Evolutionary conservation across 2,113 vertebrate species (phyloP).

Genomic region (Redunca redunca): DNA sequence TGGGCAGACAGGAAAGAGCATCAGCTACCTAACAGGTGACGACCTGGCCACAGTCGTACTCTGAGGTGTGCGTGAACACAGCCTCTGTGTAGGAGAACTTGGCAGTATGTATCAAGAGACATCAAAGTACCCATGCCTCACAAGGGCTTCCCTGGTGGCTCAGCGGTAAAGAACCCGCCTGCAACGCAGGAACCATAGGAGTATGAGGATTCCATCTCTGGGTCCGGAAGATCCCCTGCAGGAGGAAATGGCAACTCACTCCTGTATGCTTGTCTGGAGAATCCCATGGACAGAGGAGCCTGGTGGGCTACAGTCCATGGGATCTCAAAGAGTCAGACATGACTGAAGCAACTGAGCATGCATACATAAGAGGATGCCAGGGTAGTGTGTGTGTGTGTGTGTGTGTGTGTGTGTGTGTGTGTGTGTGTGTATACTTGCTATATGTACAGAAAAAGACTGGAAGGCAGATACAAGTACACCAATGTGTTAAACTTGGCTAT

Average conservation of each 20-base stretch:
- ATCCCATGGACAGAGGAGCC: not conserved
- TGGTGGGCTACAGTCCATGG: not conserved
- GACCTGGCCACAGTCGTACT: accelerated
- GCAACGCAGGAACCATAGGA: not conserved
- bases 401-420: not conserved
- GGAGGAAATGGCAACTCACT: not conserved
- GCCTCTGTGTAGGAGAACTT: not conserved
- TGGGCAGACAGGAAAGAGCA: not conserved
- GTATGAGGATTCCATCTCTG: not conserved
- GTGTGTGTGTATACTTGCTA: not conserved
- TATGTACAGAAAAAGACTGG: not conserved
- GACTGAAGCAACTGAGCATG: not conserved
- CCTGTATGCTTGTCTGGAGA: not conserved
- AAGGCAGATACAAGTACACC: not conserved
- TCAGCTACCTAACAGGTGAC: not conserved
- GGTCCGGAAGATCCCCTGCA: not conserved
- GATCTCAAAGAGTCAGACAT: not conserved
- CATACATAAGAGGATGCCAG: not conserved
- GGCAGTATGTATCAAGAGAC: not conserved
- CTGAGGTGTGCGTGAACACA: not conserved
- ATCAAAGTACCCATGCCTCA: not conserved
- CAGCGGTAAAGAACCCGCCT: not conserved
- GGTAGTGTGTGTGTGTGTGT: no score
- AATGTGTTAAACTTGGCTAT: not conserved
- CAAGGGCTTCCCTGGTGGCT: not conserved